Conservation (phyloP, 2,888 invertebrate genomes). For the Sarcophaga caerulescens region DNA sequence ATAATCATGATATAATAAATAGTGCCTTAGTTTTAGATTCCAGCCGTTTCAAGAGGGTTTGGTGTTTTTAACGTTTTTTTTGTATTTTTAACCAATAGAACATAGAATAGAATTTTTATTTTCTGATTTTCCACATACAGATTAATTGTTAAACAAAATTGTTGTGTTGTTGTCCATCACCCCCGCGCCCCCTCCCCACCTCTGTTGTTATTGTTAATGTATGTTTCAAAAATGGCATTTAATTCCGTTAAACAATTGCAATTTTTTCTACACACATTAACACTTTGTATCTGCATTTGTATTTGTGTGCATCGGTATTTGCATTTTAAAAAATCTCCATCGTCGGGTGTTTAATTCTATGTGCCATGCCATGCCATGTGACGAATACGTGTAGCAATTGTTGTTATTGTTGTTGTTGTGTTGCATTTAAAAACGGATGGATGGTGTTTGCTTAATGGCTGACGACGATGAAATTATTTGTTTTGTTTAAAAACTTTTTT, state of each 20-base stretch:
- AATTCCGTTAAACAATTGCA: neutral
- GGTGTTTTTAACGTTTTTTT: no score
- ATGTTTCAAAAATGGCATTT: neutral
- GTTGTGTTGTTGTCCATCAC: neutral
- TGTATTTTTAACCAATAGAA: no score
- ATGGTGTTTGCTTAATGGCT: neutral
- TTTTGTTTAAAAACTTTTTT: neutral
- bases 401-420: slow-evolving; percentile 3
- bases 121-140: no score
- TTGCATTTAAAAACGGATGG: slow-evolving; percentile 1
- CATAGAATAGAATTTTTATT: no score
- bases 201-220: no score
- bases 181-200: neutral
- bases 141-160: neutral
- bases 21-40: no score
- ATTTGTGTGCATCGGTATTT: neutral
- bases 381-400: neutral
- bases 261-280: neutral
- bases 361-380: neutral
- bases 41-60: no score
- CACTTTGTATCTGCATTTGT: neutral
- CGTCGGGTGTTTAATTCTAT: no score
- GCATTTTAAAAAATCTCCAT: no score
- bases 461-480: neutral
- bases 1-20: no score